Evolutionary conservation across 2,888 invertebrate species (phyloP).

Genomic region (Drosophila paramelanica): DNA sequence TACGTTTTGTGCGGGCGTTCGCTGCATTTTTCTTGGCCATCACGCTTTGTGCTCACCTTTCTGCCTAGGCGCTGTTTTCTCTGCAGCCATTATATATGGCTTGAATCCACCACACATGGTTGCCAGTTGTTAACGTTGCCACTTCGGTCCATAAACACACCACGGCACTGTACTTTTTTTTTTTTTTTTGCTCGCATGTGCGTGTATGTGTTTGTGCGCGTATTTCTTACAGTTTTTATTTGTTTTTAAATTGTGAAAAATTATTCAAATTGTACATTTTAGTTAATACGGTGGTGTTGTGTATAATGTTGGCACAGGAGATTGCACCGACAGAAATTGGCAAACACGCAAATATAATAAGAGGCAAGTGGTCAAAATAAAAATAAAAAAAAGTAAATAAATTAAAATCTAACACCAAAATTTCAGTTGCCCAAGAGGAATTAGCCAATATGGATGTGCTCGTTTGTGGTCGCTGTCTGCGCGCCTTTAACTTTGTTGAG

Average conservation of each 20-base stretch:
- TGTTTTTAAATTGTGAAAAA: constrained; percentile 55
- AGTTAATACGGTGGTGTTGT: constrained; percentile 52
- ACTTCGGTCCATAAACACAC: constrained; percentile 61
- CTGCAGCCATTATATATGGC: constrained; percentile 40
- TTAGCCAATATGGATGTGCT: constrained; percentile 91
- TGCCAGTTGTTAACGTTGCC: constrained; percentile 61
- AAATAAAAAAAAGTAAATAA: constrained; percentile 9
- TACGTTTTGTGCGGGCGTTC: constrained; percentile 49
- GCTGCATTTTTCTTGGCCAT: constrained; percentile 62
- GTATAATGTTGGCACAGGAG: constrained; percentile 84
- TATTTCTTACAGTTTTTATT: constrained; percentile 50
- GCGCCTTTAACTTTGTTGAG: constrained; percentile 92
- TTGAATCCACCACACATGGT: constrained; percentile 41
- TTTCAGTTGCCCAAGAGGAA: constrained; percentile 90
- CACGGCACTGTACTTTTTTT: constrained; percentile 80
- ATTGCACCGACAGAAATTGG: constrained; percentile 88
- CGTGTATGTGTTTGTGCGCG: constrained; percentile 52
- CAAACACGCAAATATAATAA: constrained; percentile 88
- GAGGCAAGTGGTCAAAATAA: constrained; percentile 85
- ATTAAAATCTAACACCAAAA: constrained; percentile 7
- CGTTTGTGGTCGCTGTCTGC: constrained; percentile 93
- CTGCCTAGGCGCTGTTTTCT: constrained; percentile 51
- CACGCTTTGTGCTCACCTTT: constrained; percentile 63
- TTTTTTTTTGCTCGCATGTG: constrained; percentile 56
- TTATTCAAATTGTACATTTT: constrained; percentile 31